Evolutionary conservation across 2,113 vertebrate genomes (phyloP), one percentile per base, ranked within the genome.

Genomic region (Microcebus murinus): DNA sequence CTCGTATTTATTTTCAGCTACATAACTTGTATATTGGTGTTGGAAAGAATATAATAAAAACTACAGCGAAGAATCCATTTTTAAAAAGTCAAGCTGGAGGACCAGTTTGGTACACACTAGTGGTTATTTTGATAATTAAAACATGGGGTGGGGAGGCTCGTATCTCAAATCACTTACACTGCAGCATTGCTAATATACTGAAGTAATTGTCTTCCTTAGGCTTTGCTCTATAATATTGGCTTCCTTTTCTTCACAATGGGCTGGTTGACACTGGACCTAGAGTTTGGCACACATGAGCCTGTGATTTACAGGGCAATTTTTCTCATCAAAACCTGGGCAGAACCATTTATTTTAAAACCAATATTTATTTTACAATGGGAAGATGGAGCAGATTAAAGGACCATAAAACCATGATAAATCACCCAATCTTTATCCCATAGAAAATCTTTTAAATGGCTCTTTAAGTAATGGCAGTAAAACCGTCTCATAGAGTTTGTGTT

Each of bases 301-400:
- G 71, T 76, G 36, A 86, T 93, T 80, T 96, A 79, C 90, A 79
- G 87, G 71, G 6, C 90, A 65, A 61, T 96, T 73, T 98, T 91
- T 97, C 87, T 95, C 90, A 87, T 39, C 97, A 97, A 97, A 97
- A 97, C 63, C 85, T 93, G 86, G 71, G 23, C 91, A 97, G 96
- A 97, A 95, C 87, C 31, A 93, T 95, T 97, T 98, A 95, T 87
- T 97, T 97, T 98, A 96, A 97, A 95, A 94, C 97, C 91, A 96
- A 92, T 92, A 97, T 92, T 97, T 98, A 97, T 96, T 97, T 95
- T 98, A 98, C 71, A 96, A 77, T 92, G 96, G 87, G 81, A 96
- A 97, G 96, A 93, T 96, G 50, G 68, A 97, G 59, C 81, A 97
- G 94, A 98, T 98, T 98, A 98, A 97, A 97, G 94, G 81, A 95